Percentiles rank a stretch among this genome's conserved stretches.
phyloP scores from a whole-genome alignment of 2,797 vertebrate species.

The Cercopithecus mitis region DNA sequence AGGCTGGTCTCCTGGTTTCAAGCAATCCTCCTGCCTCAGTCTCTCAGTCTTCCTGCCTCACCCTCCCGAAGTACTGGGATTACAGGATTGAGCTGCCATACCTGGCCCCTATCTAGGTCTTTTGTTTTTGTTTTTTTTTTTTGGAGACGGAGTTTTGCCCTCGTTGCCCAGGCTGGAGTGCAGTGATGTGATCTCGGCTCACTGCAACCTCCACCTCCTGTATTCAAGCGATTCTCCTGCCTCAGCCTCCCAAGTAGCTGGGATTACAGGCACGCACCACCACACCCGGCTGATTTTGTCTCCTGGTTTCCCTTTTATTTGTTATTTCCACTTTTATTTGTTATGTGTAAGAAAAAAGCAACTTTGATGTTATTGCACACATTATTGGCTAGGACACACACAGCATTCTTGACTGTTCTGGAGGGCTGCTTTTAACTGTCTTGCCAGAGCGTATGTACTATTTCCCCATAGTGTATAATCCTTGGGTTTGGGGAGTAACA shows the following conservation, averaged over 20 bases:
- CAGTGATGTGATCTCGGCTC: rapidly evolving
- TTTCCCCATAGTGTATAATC: background rate
- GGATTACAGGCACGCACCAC: too few relatives aligned
- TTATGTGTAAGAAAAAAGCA: background rate
- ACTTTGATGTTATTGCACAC: background rate
- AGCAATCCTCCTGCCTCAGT: background rate
- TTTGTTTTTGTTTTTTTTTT: too few relatives aligned
- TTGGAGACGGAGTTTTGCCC: background rate
- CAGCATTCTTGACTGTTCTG: background rate
- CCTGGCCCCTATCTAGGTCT: background rate
- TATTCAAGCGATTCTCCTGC: too few relatives aligned
- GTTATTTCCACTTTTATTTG: background rate
- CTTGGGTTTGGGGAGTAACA: background rate
- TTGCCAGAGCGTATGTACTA: background rate
- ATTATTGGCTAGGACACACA: background rate
- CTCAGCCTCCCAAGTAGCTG: too few relatives aligned
- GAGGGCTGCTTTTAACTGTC: background rate
- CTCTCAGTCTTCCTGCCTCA: background rate
- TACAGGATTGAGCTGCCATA: background rate
- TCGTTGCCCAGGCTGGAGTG: background rate
- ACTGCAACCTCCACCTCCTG: too few relatives aligned
- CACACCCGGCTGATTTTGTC: background rate
- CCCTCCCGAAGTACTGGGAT: background rate
- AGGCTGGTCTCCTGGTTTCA: background rate
- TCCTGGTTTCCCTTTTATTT: background rate